Evolutionary conservation across 2,888 invertebrate genomes (phyloP).

Genomic region (Conchocele bisecta): DNA sequence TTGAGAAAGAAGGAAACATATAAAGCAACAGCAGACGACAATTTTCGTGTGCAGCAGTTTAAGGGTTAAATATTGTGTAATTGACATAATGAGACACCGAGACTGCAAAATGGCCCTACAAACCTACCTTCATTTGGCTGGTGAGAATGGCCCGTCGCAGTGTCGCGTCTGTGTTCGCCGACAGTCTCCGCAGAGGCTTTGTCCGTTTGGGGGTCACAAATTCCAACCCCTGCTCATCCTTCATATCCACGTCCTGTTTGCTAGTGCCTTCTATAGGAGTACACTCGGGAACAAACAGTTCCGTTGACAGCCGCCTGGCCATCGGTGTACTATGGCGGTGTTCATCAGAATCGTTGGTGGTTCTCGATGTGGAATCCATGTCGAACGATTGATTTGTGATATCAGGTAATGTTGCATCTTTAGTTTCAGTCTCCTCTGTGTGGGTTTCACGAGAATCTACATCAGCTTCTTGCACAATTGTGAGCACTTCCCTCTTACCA

Average conservation of each 20-base stretch:
- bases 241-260: neutral
- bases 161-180: slow-evolving; percentile 63
- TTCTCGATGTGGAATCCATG: neutral
- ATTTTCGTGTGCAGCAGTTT: no score
- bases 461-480: no score
- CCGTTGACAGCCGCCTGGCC: slow-evolving; percentile 38
- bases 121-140: slow-evolving; percentile 70
- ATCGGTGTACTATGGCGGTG: slow-evolving; percentile 59
- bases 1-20: no score
- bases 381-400: no score
- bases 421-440: no score
- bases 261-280: slow-evolving; percentile 56
- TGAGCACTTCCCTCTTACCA: slow-evolving; percentile 29
- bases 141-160: slow-evolving; percentile 63
- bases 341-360: neutral
- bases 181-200: slow-evolving; percentile 58
- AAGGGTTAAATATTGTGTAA: no score
- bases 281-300: slow-evolving; percentile 59
- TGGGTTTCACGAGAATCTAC: no score
- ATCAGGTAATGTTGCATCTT: no score
- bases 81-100: neutral
- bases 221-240: slow-evolving; percentile 10
- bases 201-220: slow-evolving; percentile 63
- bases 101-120: no score
- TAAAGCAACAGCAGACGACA: no score